phyloP scores from a whole-genome alignment of 2,888 invertebrate genomes.

The Seladonia tumulorum region DNA sequence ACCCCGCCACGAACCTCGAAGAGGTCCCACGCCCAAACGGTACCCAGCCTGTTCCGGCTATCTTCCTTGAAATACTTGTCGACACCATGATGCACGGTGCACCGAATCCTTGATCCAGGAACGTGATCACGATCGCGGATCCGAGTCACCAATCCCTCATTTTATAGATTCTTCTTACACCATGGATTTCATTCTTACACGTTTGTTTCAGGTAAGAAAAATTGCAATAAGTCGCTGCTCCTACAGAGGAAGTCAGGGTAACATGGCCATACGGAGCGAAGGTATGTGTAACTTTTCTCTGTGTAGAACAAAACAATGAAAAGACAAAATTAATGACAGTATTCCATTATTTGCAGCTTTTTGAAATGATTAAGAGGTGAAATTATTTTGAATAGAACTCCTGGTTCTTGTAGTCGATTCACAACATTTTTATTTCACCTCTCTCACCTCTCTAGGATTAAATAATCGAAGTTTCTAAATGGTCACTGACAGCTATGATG shows the following conservation, averaged over 20 bases:
- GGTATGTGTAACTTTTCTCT: background rate
- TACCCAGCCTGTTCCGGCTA: conserved; percentile 55
- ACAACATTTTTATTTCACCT: no score
- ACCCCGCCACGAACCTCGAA: conserved; percentile 74
- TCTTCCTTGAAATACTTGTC: conserved; percentile 47
- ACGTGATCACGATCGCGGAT: background rate
- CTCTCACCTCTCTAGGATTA: no score
- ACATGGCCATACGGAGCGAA: background rate
- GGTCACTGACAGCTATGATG: no score
- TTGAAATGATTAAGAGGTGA: no score
- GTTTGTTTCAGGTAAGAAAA: background rate
- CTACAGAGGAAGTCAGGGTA: background rate
- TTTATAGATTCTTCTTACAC: background rate
- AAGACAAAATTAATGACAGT: no score
- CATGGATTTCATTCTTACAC: background rate
- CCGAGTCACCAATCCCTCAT: background rate
- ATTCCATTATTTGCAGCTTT: no score
- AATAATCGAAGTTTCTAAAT: no score
- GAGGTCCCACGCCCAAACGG: conserved; percentile 78
- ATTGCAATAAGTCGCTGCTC: background rate
- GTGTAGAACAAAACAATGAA: no score
- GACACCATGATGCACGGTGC: conserved; percentile 55
- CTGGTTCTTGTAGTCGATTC: no score
- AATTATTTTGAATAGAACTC: no score
- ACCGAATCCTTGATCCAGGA: conserved; percentile 29